Base-by-base conservation (phyloP, 2,888 invertebrate species). In the Sphaeridia pumilis region DNA sequence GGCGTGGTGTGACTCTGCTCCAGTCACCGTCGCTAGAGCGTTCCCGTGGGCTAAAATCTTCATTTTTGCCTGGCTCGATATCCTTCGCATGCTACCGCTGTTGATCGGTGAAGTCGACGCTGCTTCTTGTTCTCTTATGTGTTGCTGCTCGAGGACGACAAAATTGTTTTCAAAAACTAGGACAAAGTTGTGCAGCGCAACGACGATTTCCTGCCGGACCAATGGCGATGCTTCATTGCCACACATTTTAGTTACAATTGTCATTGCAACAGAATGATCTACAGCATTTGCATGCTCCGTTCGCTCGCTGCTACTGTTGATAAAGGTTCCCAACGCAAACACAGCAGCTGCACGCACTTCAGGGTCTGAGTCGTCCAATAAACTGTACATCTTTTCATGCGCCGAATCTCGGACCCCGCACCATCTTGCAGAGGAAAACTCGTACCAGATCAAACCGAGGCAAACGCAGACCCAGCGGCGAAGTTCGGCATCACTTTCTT, bases 311-410 rank as follows among this genome's bases (percentile, higher is more conserved):
- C 84, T 83, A 31, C 85, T 85, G 69, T 84, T 87, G 66, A 94
- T 82, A 72, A 92, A 93, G 22, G 93, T 87, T 58, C 95, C 97
- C 57, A 98, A 75, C 14, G 97, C 95, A 74, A 84, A 94, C 4
- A 94, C 92, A 43, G 88, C 85, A 1, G 94, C 87, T 12, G 94
- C 92, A 54, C 97, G 78, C 44, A 87, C 93, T 78, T 95, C 94
- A 1, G 95, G 89, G 42, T 83, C 79, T 2, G 79, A 76, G 73
- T 94, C 92, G 56, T 76, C 76, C 48, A 95, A 74, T 59, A 93
- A 74, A 45, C 76, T 78, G 68, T 83, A 87, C 12, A 97, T 76
- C 71, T 95, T 94, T 70, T 95, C 95, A 71, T 94, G 93, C n/a
- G 95, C 94, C 65, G 84, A 82, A 70, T 94, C 93, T 12, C 97